Conservation (phyloP, 2,888 invertebrate species). For the Leptinotarsa rubiginosa region DNA sequence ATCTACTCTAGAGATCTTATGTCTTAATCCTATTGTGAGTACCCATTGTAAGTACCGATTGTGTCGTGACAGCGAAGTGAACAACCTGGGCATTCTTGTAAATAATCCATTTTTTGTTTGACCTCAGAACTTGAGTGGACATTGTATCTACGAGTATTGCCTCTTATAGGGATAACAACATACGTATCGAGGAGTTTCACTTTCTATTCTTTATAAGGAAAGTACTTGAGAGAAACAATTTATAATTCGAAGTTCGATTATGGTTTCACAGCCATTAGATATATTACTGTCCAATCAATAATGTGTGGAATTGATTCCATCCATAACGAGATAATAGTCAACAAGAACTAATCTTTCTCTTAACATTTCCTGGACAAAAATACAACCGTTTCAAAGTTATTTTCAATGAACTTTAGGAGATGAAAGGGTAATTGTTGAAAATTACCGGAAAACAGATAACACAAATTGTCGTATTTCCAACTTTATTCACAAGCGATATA, state of each 20-base stretch:
- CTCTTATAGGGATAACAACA: slow-evolving; percentile 2
- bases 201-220: slow-evolving; percentile 3
- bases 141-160: background rate
- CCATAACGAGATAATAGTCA: background rate
- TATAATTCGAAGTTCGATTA: background rate
- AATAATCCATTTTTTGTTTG: slow-evolving; percentile 13
- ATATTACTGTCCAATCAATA: background rate
- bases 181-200: slow-evolving; percentile 6
- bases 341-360: too few relatives aligned
- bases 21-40: slow-evolving; percentile 9
- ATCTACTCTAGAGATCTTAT: slow-evolving; percentile 1
- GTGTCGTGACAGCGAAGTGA: slow-evolving; percentile 7
- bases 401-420: too few relatives aligned
- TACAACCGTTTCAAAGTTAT: too few relatives aligned
- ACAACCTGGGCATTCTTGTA: slow-evolving; percentile 10
- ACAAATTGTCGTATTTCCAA: too few relatives aligned
- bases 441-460: too few relatives aligned
- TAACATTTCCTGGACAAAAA: too few relatives aligned
- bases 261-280: background rate
- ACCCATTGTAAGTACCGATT: slow-evolving; percentile 15
- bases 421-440: too few relatives aligned
- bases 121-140: slow-evolving; percentile 6
- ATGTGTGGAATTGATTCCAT: background rate
- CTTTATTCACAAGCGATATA: too few relatives aligned
- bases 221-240: background rate